These are phyloP conservation scores for Ctenosaura bakeri DNA, from an alignment of 2,797 vertebrate species.

Conservation along the genomic window DNA sequence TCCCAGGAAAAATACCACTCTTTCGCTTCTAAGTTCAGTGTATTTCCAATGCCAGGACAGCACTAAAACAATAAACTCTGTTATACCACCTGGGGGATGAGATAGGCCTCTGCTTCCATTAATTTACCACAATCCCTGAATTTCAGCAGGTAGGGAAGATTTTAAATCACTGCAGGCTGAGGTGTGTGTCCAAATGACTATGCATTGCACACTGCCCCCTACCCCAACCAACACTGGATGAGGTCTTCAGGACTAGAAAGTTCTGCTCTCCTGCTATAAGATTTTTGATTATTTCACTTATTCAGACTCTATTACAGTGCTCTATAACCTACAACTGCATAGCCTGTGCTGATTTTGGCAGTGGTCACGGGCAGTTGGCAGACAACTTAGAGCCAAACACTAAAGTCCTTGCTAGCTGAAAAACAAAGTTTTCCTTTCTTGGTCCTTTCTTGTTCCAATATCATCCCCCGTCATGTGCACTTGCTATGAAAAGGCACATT, in stretches of 20 bases:
- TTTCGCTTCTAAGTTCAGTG: background rate
- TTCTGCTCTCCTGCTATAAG: background rate
- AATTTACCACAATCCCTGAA: background rate
- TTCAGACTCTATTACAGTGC: background rate
- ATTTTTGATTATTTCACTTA: background rate
- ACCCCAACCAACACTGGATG: background rate
- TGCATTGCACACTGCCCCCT: too few species aligned
- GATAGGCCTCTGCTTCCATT: background rate
- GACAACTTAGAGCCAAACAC: background rate
- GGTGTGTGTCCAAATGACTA: background rate
- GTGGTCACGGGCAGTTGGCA: background rate
- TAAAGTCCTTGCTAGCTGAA: background rate
- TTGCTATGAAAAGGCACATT: slow-evolving; percentile 2
- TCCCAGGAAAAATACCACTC: background rate
- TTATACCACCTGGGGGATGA: background rate
- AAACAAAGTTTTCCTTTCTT: slow-evolving; percentile 1
- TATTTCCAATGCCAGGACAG: background rate
- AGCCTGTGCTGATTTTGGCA: background rate
- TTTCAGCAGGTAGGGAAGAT: background rate
- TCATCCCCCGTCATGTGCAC: background rate
- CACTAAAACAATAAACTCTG: background rate
- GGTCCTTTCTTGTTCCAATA: background rate
- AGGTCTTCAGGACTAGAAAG: background rate
- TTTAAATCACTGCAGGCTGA: background rate
- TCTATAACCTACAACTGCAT: background rate